Evolutionary conservation across 2,113 vertebrate genomes (phyloP).

Genomic region (Melanerpes formicivorus): DNA sequence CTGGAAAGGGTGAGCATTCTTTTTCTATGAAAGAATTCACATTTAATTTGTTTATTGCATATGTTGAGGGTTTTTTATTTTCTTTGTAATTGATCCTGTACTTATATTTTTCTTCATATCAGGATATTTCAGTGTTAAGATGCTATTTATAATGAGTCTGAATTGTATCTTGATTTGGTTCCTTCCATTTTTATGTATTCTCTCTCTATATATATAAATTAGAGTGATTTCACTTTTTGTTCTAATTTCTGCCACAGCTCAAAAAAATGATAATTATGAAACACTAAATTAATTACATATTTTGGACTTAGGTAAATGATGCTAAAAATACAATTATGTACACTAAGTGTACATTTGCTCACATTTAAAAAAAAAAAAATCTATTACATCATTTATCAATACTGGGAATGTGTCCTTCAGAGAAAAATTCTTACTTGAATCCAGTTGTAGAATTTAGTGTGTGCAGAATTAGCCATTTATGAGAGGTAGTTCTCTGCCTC

Average conservation of each 20-base stretch:
- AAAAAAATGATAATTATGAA: conserved; percentile 10
- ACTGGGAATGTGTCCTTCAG: not conserved
- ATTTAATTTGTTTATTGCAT: conserved; percentile 16
- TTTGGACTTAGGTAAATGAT: not conserved
- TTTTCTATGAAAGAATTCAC: not conserved
- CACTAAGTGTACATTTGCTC: not conserved
- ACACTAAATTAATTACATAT: not conserved
- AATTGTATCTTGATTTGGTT: not conserved
- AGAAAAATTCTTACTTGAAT: not conserved
- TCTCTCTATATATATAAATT: no score
- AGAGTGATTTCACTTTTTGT: not conserved
- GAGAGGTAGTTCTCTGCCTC: not conserved
- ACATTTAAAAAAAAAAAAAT: not conserved
- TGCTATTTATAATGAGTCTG: not conserved
- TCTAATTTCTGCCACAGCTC: not conserved
- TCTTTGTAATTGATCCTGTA: conserved; percentile 1
- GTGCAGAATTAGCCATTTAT: not conserved
- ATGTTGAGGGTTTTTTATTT: not conserved
- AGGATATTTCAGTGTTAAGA: not conserved
- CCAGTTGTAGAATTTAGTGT: not conserved
- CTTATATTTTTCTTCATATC: not conserved
- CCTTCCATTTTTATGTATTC: not conserved
- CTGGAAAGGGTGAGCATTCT: not conserved
- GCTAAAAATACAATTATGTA: not conserved
- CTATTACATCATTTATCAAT: not conserved